A percentile compares a stretch with the other conserved stretches of the same genome.
phyloP scores from a whole-genome alignment of 2,113 vertebrate species.

The Caranx melampygus region DNA sequence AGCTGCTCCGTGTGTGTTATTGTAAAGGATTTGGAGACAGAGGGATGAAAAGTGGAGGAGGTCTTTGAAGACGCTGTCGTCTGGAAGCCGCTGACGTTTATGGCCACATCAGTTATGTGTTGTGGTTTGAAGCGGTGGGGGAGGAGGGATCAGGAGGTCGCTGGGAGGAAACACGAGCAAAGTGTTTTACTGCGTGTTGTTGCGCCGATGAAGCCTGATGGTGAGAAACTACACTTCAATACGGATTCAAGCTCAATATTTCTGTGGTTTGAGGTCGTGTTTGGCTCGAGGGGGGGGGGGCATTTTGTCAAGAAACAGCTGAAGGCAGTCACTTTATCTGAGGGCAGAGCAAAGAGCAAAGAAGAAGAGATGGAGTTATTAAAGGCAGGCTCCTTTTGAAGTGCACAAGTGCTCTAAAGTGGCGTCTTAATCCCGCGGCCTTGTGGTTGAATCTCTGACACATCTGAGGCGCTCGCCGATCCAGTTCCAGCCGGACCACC shows the following conservation, averaged over 20 bases:
- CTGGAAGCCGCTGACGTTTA: conserved; percentile 26
- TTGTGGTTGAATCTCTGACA: conserved; percentile 23
- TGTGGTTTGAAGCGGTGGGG: background rate
- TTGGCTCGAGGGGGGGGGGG: background rate
- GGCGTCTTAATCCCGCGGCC: conserved; percentile 8
- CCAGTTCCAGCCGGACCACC: conserved; percentile 15
- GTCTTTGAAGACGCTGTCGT: conserved; percentile 51
- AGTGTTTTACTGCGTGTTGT: background rate
- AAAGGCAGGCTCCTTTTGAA: background rate
- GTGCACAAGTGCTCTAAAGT: conserved; percentile 3
- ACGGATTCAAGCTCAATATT: background rate
- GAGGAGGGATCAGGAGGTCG: background rate
- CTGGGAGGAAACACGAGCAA: background rate
- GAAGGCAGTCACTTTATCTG: background rate
- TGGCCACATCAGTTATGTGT: conserved; percentile 37
- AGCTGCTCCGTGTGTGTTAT: conserved; percentile 34
- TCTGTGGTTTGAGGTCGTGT: conserved; percentile 34
- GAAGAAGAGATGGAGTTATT: conserved; percentile 3
- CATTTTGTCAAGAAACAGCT: too few relatives aligned
- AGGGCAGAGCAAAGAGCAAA: background rate
- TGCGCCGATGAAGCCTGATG: background rate
- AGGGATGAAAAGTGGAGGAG: conserved; percentile 20
- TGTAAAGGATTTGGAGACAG: conserved; percentile 69
- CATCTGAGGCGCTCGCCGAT: conserved; percentile 35
- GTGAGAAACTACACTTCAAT: background rate